Evolutionary conservation across 2,113 vertebrate genomes (phyloP).

Genomic region (Otocyon megalotis): DNA sequence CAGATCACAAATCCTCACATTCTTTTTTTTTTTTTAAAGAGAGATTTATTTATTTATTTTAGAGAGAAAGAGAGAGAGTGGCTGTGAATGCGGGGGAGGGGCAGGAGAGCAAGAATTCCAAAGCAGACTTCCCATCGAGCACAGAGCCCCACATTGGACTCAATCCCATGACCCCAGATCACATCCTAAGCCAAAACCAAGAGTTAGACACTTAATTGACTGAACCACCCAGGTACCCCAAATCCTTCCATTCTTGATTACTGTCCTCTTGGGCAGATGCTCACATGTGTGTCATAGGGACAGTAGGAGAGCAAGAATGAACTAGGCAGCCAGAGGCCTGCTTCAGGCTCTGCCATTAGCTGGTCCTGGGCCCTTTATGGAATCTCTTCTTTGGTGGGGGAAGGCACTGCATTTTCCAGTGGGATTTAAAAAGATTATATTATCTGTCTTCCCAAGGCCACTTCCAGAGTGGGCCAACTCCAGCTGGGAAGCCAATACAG

Average conservation of each 20-base stretch:
- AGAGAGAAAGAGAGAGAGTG: not conserved
- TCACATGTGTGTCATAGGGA: rapidly evolving
- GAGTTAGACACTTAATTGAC: not conserved
- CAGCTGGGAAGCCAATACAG: not conserved
- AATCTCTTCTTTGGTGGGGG: not conserved
- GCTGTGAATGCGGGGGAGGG: not conserved
- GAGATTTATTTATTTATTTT: not conserved
- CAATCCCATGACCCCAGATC: not conserved
- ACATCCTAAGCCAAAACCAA: not conserved
- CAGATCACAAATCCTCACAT: not conserved
- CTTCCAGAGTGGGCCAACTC: not conserved
- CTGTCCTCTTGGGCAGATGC: too few relatives aligned
- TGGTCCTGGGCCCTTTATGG: not conserved
- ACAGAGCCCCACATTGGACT: not conserved
- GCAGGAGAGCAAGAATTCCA: not conserved
- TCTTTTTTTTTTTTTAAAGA: not conserved
- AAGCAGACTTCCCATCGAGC: not conserved
- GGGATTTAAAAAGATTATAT: not conserved
- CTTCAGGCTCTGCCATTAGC: not conserved
- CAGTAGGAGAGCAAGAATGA: not conserved
- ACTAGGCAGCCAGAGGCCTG: not conserved
- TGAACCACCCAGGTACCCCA: not conserved
- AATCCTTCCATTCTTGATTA: not conserved
- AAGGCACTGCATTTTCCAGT: not conserved
- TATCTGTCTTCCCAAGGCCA: not conserved